Conservation (phyloP, 2,797 vertebrate species). For the Gymnodraco acuticeps region DNA sequence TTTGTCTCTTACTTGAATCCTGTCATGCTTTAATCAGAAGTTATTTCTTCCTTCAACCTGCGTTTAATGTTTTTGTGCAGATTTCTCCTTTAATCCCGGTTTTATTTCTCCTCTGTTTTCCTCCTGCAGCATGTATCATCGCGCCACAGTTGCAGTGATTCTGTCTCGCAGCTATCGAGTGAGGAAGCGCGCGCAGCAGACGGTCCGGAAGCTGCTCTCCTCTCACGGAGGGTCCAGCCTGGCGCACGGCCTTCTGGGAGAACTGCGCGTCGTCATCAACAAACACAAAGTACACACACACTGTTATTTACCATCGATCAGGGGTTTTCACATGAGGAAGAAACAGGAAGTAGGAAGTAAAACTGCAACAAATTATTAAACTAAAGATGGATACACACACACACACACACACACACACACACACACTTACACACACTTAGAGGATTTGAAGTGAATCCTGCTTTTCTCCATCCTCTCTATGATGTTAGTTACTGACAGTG, state of each 20-base stretch:
- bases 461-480: background rate
- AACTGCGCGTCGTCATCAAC: conserved; percentile 89
- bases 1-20: background rate
- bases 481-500: conserved; percentile 1
- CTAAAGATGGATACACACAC: too few species aligned
- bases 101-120: too few species aligned
- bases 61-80: too few species aligned
- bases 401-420: background rate
- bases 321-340: too few species aligned
- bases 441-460: background rate
- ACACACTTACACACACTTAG: background rate
- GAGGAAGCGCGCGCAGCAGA: conserved; percentile 92
- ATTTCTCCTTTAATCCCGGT: too few species aligned
- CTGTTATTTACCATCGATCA: background rate
- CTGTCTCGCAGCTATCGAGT: conserved; percentile 92
- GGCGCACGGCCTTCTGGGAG: conserved; percentile 91
- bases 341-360: too few species aligned
- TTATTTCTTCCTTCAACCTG: too few species aligned
- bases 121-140: conserved; percentile 90
- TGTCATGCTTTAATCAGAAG: too few species aligned
- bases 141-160: conserved; percentile 86
- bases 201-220: conserved; percentile 90
- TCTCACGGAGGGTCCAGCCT: conserved; percentile 90
- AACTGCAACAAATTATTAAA: too few species aligned
- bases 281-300: conserved; percentile 89